Evolutionary conservation across 2,797 vertebrate genomes (phyloP).

Genomic region (Valencia hispanica): DNA sequence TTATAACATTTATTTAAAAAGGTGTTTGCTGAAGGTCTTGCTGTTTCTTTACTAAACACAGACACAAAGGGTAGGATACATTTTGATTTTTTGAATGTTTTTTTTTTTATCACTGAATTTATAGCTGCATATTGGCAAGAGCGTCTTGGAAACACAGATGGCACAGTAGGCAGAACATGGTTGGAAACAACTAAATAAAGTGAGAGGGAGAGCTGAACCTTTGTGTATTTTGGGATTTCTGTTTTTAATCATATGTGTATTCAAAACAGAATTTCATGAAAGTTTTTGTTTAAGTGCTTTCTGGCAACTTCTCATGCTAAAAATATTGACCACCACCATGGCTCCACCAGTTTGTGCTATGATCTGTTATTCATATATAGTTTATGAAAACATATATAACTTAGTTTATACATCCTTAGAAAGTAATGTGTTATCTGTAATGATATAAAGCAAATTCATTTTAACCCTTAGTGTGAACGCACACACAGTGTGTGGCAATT

Average conservation of each 20-base stretch:
- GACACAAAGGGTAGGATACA: too few species aligned
- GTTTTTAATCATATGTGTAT: neutral
- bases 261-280: neutral
- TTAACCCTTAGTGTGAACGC: neutral
- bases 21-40: neutral
- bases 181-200: constrained; percentile 5
- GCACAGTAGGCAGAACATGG: constrained; percentile 12
- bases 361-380: neutral
- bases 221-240: neutral
- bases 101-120: too few species aligned
- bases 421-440: neutral
- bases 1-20: neutral
- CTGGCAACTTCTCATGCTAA: neutral
- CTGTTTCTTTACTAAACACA: neutral
- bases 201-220: neutral
- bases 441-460: constrained; percentile 3
- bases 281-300: neutral
- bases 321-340: neutral
- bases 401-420: neutral
- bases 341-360: neutral
- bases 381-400: neutral
- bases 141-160: constrained; percentile 21
- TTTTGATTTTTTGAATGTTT: too few species aligned
- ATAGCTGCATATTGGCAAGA: too few species aligned
- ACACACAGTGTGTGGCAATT: neutral